phyloP scores from a whole-genome alignment of 2,797 vertebrate genomes.

The Brachyalestes nurse region DNA sequence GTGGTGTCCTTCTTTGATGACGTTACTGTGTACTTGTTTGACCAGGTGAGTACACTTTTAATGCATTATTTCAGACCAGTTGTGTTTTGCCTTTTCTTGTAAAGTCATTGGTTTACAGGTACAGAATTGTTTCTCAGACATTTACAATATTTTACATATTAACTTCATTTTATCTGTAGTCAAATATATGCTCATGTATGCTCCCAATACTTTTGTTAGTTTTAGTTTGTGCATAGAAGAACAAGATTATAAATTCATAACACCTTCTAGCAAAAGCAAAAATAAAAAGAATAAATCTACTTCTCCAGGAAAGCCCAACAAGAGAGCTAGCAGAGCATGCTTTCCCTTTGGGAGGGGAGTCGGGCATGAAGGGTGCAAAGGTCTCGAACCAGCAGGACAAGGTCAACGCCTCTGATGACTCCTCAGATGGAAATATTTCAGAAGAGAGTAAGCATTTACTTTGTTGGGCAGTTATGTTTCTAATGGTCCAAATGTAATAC shows the following conservation, averaged over 20 bases:
- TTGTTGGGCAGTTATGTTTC: too few relatives aligned
- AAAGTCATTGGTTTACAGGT: too few relatives aligned
- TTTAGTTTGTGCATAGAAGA: background rate
- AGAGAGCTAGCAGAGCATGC: conserved; percentile 87
- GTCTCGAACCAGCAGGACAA: conserved; percentile 68
- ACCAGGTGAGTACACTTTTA: conserved; percentile 83
- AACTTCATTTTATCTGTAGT: background rate
- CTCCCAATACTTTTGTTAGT: background rate
- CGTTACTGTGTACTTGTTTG: conserved; percentile 97
- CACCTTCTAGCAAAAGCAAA: too few relatives aligned
- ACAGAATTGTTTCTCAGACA: too few relatives aligned
- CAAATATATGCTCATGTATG: background rate
- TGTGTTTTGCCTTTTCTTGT: too few relatives aligned
- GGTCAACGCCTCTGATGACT: conserved; percentile 62
- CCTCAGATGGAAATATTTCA: conserved; percentile 64
- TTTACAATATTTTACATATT: background rate
- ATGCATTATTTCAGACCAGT: too few relatives aligned
- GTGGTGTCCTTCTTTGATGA: conserved; percentile 96
- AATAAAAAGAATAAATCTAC: too few relatives aligned
- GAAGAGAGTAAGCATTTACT: conserved; percentile 77
- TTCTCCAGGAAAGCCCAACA: conserved; percentile 90
- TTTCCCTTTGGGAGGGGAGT: conserved; percentile 75
- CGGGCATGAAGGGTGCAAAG: conserved; percentile 55
- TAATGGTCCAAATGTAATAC: too few relatives aligned
- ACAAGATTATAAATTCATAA: background rate